Evolutionary conservation across 2,797 vertebrate genomes (phyloP), one percentile per base, ranked within the genome.

Genomic region (Phrynocephalus vlangalii): DNA sequence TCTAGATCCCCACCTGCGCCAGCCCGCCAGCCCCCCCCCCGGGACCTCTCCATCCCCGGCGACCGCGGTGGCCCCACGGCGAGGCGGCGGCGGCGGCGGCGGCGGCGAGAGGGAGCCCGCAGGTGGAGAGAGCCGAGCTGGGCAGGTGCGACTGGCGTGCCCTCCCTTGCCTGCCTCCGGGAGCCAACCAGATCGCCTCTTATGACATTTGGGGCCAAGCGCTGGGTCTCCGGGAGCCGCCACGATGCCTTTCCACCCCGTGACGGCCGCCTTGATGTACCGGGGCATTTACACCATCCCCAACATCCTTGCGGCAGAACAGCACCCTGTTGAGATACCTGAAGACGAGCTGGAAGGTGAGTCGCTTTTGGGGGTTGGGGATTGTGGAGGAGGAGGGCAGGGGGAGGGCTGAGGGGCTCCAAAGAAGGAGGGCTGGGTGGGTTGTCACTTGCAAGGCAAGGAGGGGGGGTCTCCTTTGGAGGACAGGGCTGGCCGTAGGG

Each of bases 341-440:
- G 98, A 98, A 90, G 98, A 98, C 96, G 98, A 98, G 92, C 96
- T 98, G 88, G 98, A 98, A 96, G 98, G 98, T 98, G 95, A 98
- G 98, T 89, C 30, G 60, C 15, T 16, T 16, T 44, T 44, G 2
- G 38, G 38, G 56, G 56, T 4, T 44, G 38, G 38, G 56, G 2
- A 10, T 60, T 60, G 9, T 20, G 15, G 15, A 3, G 48, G 3
- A 38, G 9, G 33, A 50, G 75, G 44, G 7, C 20, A 10, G 26
- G 13, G 0, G 5, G 0, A 52, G 52, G n/a, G 2, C 28, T n/a
- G n/a, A 3, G 78, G n/a, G 50, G 16, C 1, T 8, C 28, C 50
- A 4, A 24, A 1, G 11, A 38, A 18, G 26, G 28, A 16, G 15
- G 1, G 2, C 24, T 44, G 11, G n/a, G 77, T 18, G 13, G 75